These are phyloP conservation scores for Octomys mimax DNA, from an alignment of 2,797 vertebrate species.

Conservation along the genomic window DNA sequence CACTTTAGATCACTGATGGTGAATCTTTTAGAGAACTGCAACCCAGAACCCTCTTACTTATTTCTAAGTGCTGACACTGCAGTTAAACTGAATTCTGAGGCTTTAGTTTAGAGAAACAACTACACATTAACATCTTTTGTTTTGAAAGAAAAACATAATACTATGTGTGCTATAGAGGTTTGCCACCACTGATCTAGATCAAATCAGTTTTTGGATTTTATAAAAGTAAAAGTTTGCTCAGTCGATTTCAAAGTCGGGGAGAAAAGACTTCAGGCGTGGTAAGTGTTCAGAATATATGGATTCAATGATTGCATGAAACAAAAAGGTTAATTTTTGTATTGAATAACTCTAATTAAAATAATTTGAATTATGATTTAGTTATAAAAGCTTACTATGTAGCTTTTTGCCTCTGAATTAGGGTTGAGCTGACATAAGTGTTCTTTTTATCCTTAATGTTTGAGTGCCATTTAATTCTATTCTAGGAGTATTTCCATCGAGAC, in stretches of 20 bases:
- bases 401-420: slow-evolving; percentile 31
- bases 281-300: background rate
- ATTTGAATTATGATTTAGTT: slow-evolving; percentile 24
- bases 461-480: slow-evolving; percentile 27
- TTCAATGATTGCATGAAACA: slow-evolving; percentile 27
- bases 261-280: background rate
- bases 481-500: slow-evolving; percentile 35
- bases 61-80: background rate
- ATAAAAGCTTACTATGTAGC: background rate
- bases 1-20: background rate
- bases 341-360: slow-evolving; percentile 27
- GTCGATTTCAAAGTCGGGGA: slow-evolving; percentile 20
- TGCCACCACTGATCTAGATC: background rate
- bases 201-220: slow-evolving; percentile 8
- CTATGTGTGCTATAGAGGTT: background rate
- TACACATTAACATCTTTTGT: background rate
- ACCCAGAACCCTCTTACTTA: background rate
- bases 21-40: background rate
- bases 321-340: slow-evolving; percentile 35
- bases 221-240: slow-evolving; percentile 43
- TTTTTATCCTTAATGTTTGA: slow-evolving; percentile 16
- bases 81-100: background rate
- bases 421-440: background rate
- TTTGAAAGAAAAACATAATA: background rate
- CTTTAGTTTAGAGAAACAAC: background rate